phyloP scores from a whole-genome alignment of 2,113 vertebrate genomes.

The Gopherus flavomarginatus region DNA sequence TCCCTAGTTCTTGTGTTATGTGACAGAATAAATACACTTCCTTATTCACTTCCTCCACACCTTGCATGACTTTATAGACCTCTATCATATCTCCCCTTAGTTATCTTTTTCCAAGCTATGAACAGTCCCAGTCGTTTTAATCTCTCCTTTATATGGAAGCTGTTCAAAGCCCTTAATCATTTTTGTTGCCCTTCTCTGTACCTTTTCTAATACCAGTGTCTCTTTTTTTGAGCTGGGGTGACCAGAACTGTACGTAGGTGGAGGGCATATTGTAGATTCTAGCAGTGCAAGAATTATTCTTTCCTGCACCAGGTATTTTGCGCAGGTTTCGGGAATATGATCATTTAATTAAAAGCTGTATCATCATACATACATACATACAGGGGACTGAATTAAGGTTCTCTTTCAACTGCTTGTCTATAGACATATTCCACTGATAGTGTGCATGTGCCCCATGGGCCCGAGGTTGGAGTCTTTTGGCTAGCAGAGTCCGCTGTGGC shows the following conservation, averaged over 20 bases:
- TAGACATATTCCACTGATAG: background rate
- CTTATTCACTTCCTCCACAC: background rate
- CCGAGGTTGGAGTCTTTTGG: background rate
- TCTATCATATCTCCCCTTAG: background rate
- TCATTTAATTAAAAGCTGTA: background rate
- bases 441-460: background rate
- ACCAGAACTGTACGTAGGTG: background rate
- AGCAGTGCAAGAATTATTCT: background rate
- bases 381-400: background rate
- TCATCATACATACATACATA: background rate
- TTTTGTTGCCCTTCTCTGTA: background rate
- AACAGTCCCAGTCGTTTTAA: background rate
- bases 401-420: background rate
- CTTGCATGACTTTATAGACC: background rate
- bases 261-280: background rate
- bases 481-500: background rate
- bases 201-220: background rate
- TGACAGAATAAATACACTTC: background rate
- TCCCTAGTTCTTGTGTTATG: background rate
- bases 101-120: background rate
- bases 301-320: background rate
- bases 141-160: background rate
- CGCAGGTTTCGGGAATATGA: background rate
- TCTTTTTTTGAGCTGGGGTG: background rate
- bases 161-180: background rate